Evolutionary conservation across 2,113 vertebrate genomes (phyloP).

Genomic region (Thamnaconus septentrionalis): DNA sequence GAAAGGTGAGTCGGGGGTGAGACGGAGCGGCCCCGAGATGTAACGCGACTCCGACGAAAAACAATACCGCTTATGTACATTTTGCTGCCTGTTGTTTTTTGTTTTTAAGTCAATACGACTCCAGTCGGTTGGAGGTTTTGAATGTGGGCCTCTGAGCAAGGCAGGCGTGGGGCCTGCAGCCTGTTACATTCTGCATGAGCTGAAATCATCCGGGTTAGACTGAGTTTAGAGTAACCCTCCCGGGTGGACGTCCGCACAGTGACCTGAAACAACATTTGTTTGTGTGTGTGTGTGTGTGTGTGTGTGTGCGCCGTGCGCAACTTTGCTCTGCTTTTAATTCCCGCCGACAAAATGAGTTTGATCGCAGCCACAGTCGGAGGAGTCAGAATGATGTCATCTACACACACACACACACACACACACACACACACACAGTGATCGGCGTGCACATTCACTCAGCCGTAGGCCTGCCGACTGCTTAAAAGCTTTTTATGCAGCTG

Average conservation of each 20-base stretch:
- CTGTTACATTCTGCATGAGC: neutral
- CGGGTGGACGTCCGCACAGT: slow-evolving; percentile 6
- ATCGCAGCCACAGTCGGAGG: slow-evolving; percentile 21
- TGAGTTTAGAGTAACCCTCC: slow-evolving; percentile 25
- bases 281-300: no score
- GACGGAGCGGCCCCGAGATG: no score
- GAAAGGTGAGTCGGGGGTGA: slow-evolving; percentile 51
- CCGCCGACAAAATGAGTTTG: slow-evolving; percentile 38
- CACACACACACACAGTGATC: slow-evolving; percentile 1
- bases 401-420: slow-evolving; percentile 8
- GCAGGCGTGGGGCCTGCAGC: no score
- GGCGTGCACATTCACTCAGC: slow-evolving; percentile 24
- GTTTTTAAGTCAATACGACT: neutral
- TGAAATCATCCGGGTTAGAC: slow-evolving; percentile 8
- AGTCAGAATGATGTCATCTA: slow-evolving; percentile 55
- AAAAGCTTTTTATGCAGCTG: slow-evolving; percentile 53
- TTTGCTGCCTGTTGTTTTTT: neutral
- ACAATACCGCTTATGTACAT: no score
- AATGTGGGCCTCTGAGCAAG: neutral
- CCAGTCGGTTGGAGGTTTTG: neutral
- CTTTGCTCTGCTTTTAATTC: neutral
- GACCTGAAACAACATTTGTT: slow-evolving; percentile 13
- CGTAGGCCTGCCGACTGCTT: slow-evolving; percentile 46
- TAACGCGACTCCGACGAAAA: no score
- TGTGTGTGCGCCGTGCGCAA: no score